Base-by-base conservation (phyloP, 1,140 invertebrate species). In the Alviniconcha marisindica region DNA sequence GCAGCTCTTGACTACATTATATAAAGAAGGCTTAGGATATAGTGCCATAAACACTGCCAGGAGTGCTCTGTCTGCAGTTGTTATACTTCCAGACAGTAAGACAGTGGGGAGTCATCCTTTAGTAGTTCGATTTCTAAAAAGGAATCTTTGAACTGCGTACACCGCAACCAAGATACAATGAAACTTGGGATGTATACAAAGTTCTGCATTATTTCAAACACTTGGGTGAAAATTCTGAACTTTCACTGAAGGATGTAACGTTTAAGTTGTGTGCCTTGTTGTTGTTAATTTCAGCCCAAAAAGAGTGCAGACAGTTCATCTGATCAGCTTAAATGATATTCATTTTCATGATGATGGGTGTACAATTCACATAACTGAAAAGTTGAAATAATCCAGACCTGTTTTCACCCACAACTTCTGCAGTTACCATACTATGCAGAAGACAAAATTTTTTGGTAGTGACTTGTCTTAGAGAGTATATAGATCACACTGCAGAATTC, bases 41-140 rank as follows among this genome's bases (percentile, higher is more conserved):
- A 85, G 77, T 77, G 66, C 77, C 0, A 66, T 87, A 73, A 83
- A 83, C 77, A 87, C 77, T 56, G 86, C 81, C 28, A 3, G 80
- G n/a, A n/a, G n/a, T n/a, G n/a, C n/a, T n/a, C n/a, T 40, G 28
- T 79, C 63, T 33, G 18, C 81, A 63, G 38, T 83, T 28, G n/a
- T 44, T 48, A 44, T 44, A 28, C n/a, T n/a, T n/a, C n/a, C n/a
- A n/a, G n/a, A n/a, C n/a, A n/a, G n/a, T n/a, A 28, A 82, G 38
- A 74, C 42, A 77, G 60, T 56, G 69, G 76, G 63, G 79, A 21
- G 28, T 82, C n/a, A 77, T 24, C 69, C 69, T 10, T 33, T 12
- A n/a, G 33, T 73, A 15, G 33, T 38, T n/a, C 31, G 69, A 4
- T 73, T 73, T 38, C 18, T 33, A 33, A 42, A n/a, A 4, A 38